These are phyloP conservation scores for Abramis brama DNA, from an alignment of 2,113 vertebrate genomes.

Conservation along the genomic window DNA sequence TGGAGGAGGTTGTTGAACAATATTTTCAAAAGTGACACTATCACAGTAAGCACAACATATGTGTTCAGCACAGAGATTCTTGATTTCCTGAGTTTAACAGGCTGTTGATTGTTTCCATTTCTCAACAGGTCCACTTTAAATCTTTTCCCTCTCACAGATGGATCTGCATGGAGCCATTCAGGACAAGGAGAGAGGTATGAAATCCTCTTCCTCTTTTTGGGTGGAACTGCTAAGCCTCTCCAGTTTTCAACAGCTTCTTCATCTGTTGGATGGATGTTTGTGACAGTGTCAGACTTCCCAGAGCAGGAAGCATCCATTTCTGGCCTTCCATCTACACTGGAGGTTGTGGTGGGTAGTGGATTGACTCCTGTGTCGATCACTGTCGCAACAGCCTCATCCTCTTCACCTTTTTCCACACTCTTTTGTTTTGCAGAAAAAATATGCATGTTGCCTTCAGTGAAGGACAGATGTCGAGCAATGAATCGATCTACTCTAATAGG, in stretches of 20 bases:
- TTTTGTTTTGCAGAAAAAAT: constrained; percentile 18
- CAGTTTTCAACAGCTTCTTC: too few species aligned
- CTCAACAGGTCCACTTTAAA: too few species aligned
- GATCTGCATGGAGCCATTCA: too few species aligned
- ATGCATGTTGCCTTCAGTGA: too few species aligned
- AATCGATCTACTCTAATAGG: too few species aligned
- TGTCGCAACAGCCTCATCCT: background rate
- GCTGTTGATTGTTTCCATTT: too few species aligned
- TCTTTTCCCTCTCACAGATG: too few species aligned
- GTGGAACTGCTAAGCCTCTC: too few species aligned
- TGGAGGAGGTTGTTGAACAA: background rate
- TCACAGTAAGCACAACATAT: constrained; percentile 6
- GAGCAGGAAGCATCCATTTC: background rate
- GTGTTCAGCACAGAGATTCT: background rate
- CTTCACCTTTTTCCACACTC: background rate
- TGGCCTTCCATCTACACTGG: background rate
- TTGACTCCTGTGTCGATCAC: background rate
- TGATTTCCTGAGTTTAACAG: too few species aligned
- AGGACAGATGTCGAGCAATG: too few species aligned
- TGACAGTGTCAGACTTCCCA: too few species aligned
- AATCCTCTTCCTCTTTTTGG: background rate
- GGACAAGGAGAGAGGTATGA: constrained; percentile 29
- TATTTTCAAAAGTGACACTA: background rate
- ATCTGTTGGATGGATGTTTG: too few species aligned
- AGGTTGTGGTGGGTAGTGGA: background rate